Evolutionary conservation across 2,797 vertebrate species (phyloP), one percentile per base, ranked within the genome.

Genomic region (Hyperoplus lanceolatus): DNA sequence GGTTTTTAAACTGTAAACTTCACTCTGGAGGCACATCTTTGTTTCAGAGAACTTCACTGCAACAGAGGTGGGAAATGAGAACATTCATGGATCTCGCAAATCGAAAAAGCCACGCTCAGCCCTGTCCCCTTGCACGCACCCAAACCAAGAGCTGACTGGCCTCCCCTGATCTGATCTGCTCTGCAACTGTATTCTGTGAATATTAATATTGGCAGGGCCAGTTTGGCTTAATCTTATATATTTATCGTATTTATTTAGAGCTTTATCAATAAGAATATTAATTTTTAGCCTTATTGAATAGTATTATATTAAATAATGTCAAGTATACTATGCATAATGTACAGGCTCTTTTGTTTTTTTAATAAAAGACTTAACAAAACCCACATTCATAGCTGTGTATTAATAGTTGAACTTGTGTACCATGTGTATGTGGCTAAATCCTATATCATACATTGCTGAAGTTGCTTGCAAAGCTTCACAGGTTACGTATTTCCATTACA

Each of bases 141-240:
- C 60, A 79, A 79, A 86, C 81, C 85, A 85, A 88, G 87, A 92
- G 88, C 87, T 90, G 89, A 82, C 74, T 82, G 88, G 65, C 84
- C 69, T 86, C 86, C 82, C 83, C 79, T 77, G 75, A 84, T 82
- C 89, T 77, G 75, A 84, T 82, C 89, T 90, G 87, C 89, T 91
- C 91, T 86, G 90, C 84, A 70, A 95, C 92, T 95, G 93, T 96
- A 96, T 96, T 96, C 95, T 96, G 93, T 96, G 95, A 96, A 96
- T 96, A 96, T 95, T 90, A 92, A 92, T 87, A 91, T 82, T 83
- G 82, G 82, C 90, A 92, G 94, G 87, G 93, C 93, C 93, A 88
- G 84, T 95, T 94, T 84, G 93, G 93, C 93, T 93, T 90, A 92
- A 81, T 86, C 85, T 86, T 87, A 88, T 84, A 85, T 94, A 94